A percentile compares a stretch with the other conserved stretches of the same genome.
These are phyloP conservation scores for Stramonita haemastoma DNA, from an alignment of 2,888 invertebrate species.

Conservation along the genomic window DNA sequence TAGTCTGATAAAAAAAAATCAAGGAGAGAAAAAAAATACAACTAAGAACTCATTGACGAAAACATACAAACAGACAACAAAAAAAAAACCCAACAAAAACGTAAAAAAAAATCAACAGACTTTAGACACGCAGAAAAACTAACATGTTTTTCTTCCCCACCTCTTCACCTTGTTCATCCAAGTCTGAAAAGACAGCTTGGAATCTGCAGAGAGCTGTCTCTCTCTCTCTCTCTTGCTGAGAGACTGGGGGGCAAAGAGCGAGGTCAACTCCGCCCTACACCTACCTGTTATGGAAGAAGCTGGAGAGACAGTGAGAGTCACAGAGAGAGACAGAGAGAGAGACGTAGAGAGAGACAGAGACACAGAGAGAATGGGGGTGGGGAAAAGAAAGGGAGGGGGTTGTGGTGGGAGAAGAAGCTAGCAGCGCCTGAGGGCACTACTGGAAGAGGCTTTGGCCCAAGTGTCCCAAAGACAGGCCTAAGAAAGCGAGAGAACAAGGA, in stretches of 20 bases:
- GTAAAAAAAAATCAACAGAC: neutral
- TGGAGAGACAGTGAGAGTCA: neutral
- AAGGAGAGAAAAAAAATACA: neutral
- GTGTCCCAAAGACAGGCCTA: neutral
- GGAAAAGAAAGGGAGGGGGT: neutral
- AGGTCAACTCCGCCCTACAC: neutral
- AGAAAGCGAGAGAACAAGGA: conserved; percentile 36
- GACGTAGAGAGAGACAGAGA: neutral
- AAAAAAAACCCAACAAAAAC: neutral
- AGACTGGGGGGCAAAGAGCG: neutral
- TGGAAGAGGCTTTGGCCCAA: neutral
- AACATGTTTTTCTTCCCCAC: neutral
- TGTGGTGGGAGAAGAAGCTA: neutral
- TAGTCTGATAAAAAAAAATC: neutral
- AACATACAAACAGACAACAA: neutral
- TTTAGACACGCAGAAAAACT: neutral
- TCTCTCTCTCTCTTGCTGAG: no score
- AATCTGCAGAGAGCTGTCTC: neutral
- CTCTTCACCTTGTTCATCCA: neutral
- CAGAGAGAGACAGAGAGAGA: neutral
- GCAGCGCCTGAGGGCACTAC: neutral
- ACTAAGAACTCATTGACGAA: neutral
- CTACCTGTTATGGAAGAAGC: neutral
- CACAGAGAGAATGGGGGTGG: neutral
- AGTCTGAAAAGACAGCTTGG: conserved; percentile 17